Evolutionary conservation across 2,888 invertebrate genomes (phyloP).

Genomic region (Ophioninae sp.): DNA sequence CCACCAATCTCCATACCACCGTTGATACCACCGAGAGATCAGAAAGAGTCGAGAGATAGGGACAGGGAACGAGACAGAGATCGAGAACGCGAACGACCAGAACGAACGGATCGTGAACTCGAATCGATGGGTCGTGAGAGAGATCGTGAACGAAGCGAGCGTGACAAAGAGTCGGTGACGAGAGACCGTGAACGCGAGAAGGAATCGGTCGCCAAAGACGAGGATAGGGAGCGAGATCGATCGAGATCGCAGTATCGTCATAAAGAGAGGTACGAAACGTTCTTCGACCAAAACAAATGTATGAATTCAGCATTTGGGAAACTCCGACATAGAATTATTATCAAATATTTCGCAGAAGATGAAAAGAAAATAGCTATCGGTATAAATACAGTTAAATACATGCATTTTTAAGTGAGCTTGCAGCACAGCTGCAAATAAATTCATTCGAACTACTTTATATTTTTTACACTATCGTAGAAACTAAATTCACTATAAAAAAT

Average conservation of each 20-base stretch:
- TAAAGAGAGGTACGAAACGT: constrained; percentile 80
- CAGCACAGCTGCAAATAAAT: neutral
- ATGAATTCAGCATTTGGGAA: constrained; percentile 3
- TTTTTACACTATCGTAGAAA: neutral
- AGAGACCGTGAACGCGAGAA: constrained; percentile 79
- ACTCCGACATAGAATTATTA: neutral
- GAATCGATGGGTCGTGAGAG: constrained; percentile 74
- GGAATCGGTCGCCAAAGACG: constrained; percentile 79
- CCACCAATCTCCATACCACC: constrained; percentile 78
- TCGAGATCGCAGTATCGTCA: constrained; percentile 85
- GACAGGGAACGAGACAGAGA: constrained; percentile 76
- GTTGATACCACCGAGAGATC: constrained; percentile 73
- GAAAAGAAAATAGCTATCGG: neutral
- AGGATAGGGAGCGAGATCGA: constrained; percentile 78
- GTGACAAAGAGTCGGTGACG: constrained; percentile 75
- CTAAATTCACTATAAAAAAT: neutral
- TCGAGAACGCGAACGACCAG: constrained; percentile 76
- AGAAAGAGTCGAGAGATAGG: constrained; percentile 79
- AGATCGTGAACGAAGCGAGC: constrained; percentile 73
- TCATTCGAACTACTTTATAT: neutral
- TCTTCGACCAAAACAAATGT: neutral
- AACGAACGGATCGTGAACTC: constrained; percentile 69
- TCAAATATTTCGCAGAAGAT: neutral
- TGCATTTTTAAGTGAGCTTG: neutral
- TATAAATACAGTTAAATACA: neutral